Evolutionary conservation across 2,888 invertebrate species (phyloP), one percentile per base, ranked within the genome.

Genomic region (Geotrupes spiniger): DNA sequence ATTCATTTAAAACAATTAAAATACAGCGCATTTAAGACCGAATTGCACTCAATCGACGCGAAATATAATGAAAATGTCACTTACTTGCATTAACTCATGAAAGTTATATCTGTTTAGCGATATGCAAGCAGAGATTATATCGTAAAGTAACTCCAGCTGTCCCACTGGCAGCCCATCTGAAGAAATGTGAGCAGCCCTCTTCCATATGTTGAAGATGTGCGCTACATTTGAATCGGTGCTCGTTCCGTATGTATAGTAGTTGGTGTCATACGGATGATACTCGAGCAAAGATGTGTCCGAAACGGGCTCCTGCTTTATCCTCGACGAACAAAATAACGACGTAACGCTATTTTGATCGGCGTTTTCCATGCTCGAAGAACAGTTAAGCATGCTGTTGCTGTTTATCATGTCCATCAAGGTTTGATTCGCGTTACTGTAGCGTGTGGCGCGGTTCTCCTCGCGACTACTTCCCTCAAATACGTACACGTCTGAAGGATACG

Each of bases 131-230:
- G 63, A 55, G 27, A 71, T 64, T 29, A 66, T 66, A 50, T 71
- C 70, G 55, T 71, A 71, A 2, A 71, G 53, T 12, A 70, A 53
- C 54, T 71, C 71, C 42, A 72, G 53, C 49, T 69, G 64, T 2
- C 64, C 55, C 8, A 71, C 62, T 1, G 63, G 55, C 61, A 69
- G 65, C 49, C 62, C 59, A 51, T 61, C 62, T 1, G 67, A 63
- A 15, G 69, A 68, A 27, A 57, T 51, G 29, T 61, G 14, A 2
- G 65, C 54, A n/a, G 63, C 59, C 40, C 63, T 61, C 44, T 59
- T 62, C 64, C 65, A 70, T 43, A 71, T 28, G 6, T 39, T 43
- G 16, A 38, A 42, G 15, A 51, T 36, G 17, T 39, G 39, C n/a
- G n/a, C 17, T 12, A 28, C 16, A 8, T 25, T 15, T n/a, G 44